Evolutionary conservation across 2,797 vertebrate species (phyloP).

Genomic region (Rhadinocentrus ornatus): DNA sequence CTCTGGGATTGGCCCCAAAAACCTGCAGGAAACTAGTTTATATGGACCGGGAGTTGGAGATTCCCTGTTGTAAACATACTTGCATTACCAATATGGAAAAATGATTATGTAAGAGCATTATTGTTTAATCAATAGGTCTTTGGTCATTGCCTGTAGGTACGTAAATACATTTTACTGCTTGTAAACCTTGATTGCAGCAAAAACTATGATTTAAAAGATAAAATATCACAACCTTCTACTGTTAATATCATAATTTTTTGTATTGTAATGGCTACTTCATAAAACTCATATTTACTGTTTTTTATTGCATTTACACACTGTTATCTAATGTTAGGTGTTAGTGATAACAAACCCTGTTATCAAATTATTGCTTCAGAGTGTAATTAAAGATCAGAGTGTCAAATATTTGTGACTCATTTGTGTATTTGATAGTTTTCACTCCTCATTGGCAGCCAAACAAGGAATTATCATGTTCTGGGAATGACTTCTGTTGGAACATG

Average conservation of each 20-base stretch:
- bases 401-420: background rate
- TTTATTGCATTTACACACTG: background rate
- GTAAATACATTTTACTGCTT: background rate
- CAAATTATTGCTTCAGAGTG: constrained; percentile 28
- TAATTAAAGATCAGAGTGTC: constrained; percentile 2
- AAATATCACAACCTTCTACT: background rate
- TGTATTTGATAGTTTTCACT: constrained; percentile 14
- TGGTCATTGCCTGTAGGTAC: no score
- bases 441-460: constrained; percentile 8
- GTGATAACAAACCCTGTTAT: background rate
- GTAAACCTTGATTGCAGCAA: background rate
- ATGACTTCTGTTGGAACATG: background rate
- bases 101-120: no score
- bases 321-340: background rate
- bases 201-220: background rate
- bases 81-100: no score
- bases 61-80: no score
- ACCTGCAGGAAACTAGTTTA: no score
- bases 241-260: no score
- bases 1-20: no score
- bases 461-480: background rate
- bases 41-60: no score
- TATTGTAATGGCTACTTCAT: background rate
- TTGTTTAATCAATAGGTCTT: no score
- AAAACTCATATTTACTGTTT: background rate